Percentiles rank a stretch among this genome's conserved stretches.
Conservation (phyloP, 2,888 invertebrate species). For the Drosophila kambysellisi region DNA sequence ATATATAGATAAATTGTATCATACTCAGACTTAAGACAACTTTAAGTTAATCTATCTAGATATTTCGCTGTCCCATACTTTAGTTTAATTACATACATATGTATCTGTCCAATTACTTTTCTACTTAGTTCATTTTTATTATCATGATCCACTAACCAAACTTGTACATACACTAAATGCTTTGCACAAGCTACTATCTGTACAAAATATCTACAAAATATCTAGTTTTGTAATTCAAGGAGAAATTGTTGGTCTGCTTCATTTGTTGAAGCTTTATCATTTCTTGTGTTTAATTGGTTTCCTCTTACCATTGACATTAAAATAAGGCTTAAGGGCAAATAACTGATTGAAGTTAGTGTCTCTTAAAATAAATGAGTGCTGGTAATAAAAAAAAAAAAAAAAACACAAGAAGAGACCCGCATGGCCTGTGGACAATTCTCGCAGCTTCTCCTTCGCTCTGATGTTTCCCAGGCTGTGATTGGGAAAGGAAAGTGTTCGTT, state of each 20-base stretch:
- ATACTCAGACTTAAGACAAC: background rate
- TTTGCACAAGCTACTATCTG: background rate
- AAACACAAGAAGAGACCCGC: background rate
- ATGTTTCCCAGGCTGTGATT: conserved; percentile 1
- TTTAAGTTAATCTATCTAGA: background rate
- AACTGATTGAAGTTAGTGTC: conserved; percentile 3
- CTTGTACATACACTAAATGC: conserved; percentile 33
- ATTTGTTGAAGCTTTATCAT: background rate
- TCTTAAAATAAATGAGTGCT: conserved; percentile 4
- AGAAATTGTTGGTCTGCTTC: background rate
- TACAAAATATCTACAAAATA: background rate
- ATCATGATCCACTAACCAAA: conserved; percentile 5
- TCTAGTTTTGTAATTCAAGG: background rate
- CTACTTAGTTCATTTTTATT: conserved; percentile 3
- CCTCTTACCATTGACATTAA: conserved; percentile 30
- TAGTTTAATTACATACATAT: background rate
- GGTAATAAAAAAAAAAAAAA: background rate
- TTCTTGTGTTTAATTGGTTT: background rate
- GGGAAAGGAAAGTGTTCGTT: background rate
- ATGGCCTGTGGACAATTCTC: conserved; percentile 5
- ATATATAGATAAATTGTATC: background rate
- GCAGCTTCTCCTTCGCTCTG: conserved; percentile 14
- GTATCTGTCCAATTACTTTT: background rate
- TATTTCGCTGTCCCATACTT: conserved; percentile 7
- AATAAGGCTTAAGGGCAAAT: background rate